Conservation (phyloP, 2,888 invertebrate genomes). For the Erebia ligea region DNA sequence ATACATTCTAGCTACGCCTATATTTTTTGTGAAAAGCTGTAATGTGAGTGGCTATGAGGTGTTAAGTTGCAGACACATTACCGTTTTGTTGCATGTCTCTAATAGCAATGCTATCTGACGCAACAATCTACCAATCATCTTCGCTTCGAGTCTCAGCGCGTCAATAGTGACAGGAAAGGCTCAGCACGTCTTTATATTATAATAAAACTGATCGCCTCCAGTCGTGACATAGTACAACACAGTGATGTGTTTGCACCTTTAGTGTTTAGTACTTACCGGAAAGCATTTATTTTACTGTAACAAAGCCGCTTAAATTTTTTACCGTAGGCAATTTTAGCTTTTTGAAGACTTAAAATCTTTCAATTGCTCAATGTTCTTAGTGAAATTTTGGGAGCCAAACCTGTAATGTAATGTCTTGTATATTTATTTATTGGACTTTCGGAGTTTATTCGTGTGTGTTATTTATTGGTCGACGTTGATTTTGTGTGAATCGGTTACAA, state of each 20-base stretch:
- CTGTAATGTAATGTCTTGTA: constrained; percentile 37
- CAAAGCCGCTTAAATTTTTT: constrained; percentile 48
- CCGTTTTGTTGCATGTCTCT: background rate
- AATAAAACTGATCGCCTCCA: too few relatives aligned
- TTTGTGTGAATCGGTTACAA: constrained; percentile 24
- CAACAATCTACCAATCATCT: too few relatives aligned
- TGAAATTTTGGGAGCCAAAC: constrained; percentile 32
- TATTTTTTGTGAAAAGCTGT: constrained; percentile 33
- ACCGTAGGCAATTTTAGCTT: constrained; percentile 52
- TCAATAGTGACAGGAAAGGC: too few relatives aligned
- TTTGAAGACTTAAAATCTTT: constrained; percentile 58
- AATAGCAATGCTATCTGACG: too few relatives aligned
- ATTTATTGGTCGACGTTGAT: constrained; percentile 24
- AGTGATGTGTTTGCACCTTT: constrained; percentile 2
- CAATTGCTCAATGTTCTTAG: constrained; percentile 64
- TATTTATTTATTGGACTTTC: constrained; percentile 42
- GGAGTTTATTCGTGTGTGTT: constrained; percentile 41
- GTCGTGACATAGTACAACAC: too few relatives aligned
- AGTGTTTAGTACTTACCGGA: constrained; percentile 53
- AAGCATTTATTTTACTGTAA: constrained; percentile 54
- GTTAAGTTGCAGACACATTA: background rate
- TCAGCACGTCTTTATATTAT: too few relatives aligned
- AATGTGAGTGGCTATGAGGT: constrained; percentile 34
- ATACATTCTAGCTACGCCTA: constrained; percentile 16
- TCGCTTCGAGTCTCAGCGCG: too few relatives aligned